These are phyloP conservation scores for Dicrostonyx torquatus DNA, from an alignment of 2,797 vertebrate genomes.

Conservation along the genomic window DNA sequence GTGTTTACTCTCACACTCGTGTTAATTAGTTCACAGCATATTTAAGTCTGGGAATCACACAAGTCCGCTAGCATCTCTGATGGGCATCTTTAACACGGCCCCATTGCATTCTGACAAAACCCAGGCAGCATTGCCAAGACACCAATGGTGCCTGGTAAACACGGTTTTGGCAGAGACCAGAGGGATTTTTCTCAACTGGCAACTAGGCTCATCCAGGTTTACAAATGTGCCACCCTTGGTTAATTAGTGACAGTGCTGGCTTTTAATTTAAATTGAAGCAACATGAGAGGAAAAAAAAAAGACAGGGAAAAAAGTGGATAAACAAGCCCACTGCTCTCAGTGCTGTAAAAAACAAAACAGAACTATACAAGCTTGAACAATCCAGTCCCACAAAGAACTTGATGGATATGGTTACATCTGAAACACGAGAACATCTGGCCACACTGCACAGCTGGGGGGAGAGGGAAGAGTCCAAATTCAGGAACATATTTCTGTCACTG, in stretches of 20 bases:
- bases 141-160: constrained; percentile 73
- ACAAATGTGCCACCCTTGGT: constrained; percentile 84
- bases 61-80: constrained; percentile 66
- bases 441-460: constrained; percentile 52
- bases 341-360: constrained; percentile 68
- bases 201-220: constrained; percentile 85
- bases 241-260: constrained; percentile 86
- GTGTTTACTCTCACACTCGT: constrained; percentile 54
- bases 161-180: constrained; percentile 80
- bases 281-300: constrained; percentile 80
- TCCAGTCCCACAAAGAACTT: constrained; percentile 70
- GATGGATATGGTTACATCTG: constrained; percentile 62
- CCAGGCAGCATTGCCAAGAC: constrained; percentile 69
- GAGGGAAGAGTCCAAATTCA: constrained; percentile 68
- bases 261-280: constrained; percentile 86
- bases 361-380: constrained; percentile 83
- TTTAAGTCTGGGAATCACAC: constrained; percentile 68
- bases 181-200: constrained; percentile 85
- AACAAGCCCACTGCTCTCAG: constrained; percentile 79
- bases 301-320: constrained; percentile 58
- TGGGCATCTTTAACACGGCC: constrained; percentile 71
- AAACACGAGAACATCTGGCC: constrained; percentile 66
- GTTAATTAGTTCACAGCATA: constrained; percentile 76
- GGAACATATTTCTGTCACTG: constrained; percentile 73
- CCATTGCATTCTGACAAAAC: constrained; percentile 76